Conservation (phyloP, 2,888 invertebrate species). For the Leptinotarsa tumamoca region DNA sequence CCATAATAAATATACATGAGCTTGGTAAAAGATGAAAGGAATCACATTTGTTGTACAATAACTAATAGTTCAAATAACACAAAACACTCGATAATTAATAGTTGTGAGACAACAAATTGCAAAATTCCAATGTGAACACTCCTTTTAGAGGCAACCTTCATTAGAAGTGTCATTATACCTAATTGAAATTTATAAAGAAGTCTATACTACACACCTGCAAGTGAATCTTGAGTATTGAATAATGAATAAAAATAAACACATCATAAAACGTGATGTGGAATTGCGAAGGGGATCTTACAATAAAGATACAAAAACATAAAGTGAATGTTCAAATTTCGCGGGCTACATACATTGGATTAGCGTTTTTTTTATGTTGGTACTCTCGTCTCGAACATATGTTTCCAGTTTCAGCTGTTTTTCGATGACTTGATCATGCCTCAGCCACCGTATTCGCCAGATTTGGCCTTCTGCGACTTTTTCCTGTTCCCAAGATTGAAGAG, state of each 20-base stretch:
- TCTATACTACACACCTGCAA: constrained; percentile 31
- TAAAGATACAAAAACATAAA: no score
- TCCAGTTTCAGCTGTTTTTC: no score
- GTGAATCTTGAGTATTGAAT: background rate
- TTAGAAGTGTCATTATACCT: constrained; percentile 31
- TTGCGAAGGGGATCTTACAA: background rate
- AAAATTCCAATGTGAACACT: constrained; percentile 34
- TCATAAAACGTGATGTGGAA: background rate
- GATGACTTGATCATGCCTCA: no score
- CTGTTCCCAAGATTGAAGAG: no score
- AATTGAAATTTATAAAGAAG: constrained; percentile 30
- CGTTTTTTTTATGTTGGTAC: no score
- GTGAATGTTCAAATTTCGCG: no score
- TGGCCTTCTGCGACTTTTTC: no score
- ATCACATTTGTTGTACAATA: background rate
- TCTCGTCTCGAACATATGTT: no score
- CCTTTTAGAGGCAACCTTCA: constrained; percentile 37
- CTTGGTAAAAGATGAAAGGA: background rate
- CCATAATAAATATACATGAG: no score
- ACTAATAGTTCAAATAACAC: constrained; percentile 5
- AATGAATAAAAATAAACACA: constrained; percentile 4
- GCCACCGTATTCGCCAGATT: no score
- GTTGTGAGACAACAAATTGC: constrained; percentile 33
- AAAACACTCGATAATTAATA: constrained; percentile 30
- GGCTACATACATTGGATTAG: no score